Percentiles rank a stretch among this genome's conserved stretches.
phyloP scores from a whole-genome alignment of 2,888 invertebrate species.

The Pseudococcus viburni region DNA sequence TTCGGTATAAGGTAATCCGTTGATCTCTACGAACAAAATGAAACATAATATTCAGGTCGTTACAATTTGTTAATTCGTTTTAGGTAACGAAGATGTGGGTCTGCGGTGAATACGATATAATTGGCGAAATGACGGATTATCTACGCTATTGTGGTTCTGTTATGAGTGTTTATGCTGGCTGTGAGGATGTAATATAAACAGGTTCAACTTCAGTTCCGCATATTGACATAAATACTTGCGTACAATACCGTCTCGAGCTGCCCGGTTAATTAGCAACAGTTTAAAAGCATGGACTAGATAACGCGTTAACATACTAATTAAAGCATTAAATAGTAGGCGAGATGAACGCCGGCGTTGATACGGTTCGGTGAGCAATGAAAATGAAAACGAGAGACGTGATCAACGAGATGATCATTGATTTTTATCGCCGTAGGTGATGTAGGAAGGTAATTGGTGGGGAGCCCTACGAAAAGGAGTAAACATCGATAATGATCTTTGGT shows the following conservation, averaged over 20 bases:
- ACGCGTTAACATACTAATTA: constrained; percentile 35
- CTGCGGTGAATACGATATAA: constrained; percentile 36
- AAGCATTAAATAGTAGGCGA: constrained; percentile 14
- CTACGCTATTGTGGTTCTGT: constrained; percentile 49
- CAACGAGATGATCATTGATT: not conserved
- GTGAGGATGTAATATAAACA: constrained; percentile 46
- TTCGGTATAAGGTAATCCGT: constrained; percentile 53
- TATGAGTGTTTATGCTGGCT: constrained; percentile 11
- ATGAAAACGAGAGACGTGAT: constrained; percentile 45
- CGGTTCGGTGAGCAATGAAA: constrained; percentile 49
- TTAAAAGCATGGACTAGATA: constrained; percentile 32
- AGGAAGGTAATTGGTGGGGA: not conserved
- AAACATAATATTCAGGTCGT: constrained; percentile 25
- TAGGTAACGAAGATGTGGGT: constrained; percentile 32
- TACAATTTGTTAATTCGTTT: constrained; percentile 31
- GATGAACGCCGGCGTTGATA: not conserved
- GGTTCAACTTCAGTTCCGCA: constrained; percentile 10
- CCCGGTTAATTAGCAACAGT: constrained; percentile 28
- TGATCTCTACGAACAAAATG: constrained; percentile 55
- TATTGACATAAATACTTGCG: constrained; percentile 42
- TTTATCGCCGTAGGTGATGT: not conserved
- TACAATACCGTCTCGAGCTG: not conserved
- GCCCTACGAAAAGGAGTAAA: not conserved
- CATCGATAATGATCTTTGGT: not conserved
- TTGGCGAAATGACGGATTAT: constrained; percentile 58